Evolutionary conservation across 1,140 invertebrate species (phyloP).

Genomic region (Drosophila bifasciata): DNA sequence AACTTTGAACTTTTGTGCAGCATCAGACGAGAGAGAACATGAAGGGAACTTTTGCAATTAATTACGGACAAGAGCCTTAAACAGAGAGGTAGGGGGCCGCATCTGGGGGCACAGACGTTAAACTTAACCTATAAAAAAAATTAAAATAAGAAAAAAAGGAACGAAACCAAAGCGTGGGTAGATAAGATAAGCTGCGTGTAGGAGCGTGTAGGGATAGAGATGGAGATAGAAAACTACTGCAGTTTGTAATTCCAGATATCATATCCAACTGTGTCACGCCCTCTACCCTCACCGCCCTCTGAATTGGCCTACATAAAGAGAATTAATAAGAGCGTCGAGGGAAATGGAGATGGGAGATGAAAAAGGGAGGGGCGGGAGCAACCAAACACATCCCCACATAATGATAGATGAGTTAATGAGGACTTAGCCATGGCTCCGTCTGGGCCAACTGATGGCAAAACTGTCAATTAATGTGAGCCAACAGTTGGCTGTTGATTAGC

Average conservation of each 20-base stretch:
- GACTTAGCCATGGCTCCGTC: constrained; percentile 26
- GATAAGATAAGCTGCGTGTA: constrained; percentile 30
- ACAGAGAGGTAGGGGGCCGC: constrained; percentile 15
- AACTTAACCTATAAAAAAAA: constrained; percentile 35
- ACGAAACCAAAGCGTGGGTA: constrained; percentile 1
- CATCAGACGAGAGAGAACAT: constrained; percentile 36
- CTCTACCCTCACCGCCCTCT: neutral
- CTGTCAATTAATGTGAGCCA: constrained; percentile 57
- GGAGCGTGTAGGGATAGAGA: neutral
- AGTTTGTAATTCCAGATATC: constrained; percentile 46
- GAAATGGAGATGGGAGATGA: neutral
- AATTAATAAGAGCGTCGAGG: constrained; percentile 31
- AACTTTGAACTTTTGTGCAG: constrained; percentile 60
- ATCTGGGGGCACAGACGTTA: neutral
- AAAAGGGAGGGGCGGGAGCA: neutral
- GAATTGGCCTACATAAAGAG: constrained; percentile 53
- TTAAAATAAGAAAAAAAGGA: constrained; percentile 27
- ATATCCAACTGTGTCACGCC: constrained; percentile 30
- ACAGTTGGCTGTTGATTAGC: constrained; percentile 37
- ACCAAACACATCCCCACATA: constrained; percentile 31
- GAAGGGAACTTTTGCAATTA: constrained; percentile 76
- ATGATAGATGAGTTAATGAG: constrained; percentile 66
- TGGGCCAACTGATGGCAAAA: constrained; percentile 40
- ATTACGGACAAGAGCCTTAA: constrained; percentile 64
- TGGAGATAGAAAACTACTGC: constrained; percentile 12